These are phyloP conservation scores for Isaurus tuberculatus DNA, from an alignment of 92 coral and sea anemone species.

Conservation along the genomic window DNA sequence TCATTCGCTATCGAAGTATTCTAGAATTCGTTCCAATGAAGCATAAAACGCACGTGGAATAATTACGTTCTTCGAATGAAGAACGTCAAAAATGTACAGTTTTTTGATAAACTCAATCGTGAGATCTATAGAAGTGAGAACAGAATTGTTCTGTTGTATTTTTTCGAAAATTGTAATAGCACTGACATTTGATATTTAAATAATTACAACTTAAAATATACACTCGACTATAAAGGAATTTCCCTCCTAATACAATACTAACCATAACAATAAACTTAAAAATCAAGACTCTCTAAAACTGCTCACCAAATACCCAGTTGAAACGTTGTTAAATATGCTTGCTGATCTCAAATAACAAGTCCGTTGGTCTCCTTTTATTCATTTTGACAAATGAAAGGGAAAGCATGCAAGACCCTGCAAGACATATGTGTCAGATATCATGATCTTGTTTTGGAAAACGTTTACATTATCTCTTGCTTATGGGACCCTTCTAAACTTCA, in stretches of 20 bases:
- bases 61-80: not conserved
- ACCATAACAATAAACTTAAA: not conserved
- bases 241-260: not conserved
- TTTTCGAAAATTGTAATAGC: no score
- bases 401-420: not conserved
- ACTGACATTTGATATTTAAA: no score
- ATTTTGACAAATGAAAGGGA: not conserved
- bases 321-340: not conserved
- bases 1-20: not conserved
- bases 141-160: no score
- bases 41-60: slow-evolving; percentile 27
- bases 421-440: not conserved
- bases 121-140: not conserved
- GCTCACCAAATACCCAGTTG: not conserved
- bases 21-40: not conserved
- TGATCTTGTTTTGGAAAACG: not conserved
- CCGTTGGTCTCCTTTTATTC: slow-evolving; percentile 30
- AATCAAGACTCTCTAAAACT: not conserved
- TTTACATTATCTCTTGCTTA: not conserved
- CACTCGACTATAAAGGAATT: not conserved
- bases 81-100: not conserved
- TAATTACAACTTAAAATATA: no score
- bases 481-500: not conserved
- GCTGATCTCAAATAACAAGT: slow-evolving; percentile 28
- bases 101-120: not conserved